Evolutionary conservation across 2,888 invertebrate species (phyloP), one percentile per base, ranked within the genome.

Genomic region (Lithophane ornitopus): DNA sequence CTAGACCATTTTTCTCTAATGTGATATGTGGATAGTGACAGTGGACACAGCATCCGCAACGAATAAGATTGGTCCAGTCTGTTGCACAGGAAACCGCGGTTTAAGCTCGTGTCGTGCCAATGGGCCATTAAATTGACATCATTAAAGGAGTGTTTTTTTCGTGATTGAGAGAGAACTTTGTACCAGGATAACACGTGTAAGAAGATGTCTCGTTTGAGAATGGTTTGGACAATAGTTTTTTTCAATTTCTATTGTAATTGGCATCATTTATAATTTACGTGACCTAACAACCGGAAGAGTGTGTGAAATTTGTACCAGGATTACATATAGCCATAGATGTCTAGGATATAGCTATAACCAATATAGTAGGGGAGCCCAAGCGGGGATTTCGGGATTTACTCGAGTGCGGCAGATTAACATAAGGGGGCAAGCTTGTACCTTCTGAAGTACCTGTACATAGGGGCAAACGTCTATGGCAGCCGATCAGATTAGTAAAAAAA

Each of bases 91-190:
- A 83, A 76, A 44, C 69, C 7, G 62, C 54, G 74, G 81, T 62
- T 83, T 76, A 71, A 2, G 22, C 49, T 76, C 76, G 73, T 73
- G 70, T 54, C 1, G 34, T 69, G 52, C 62, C 80, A 72, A 75
- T 76, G 76, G 76, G 9, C 85, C 85, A 85, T 63, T 77, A 76
- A 85, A 83, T 81, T 83, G 85, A 66, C 69, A 69, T 69, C 71
- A 84, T 72, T 74, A 82, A 62, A 66, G 65, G 70, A 41, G n/a
- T n/a, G 69, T 49, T 56, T 67, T 54, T 70, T 59, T 66, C 68
- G 34, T 67, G 66, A 62, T 81, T 56, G 73, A 54, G 16, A 52
- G 19, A 70, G 72, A 7, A 70, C 73, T 78, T 75, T 84, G 78
- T 80, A 78, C 78, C 62, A 74, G 66, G 78, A 80, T 61, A 65